phyloP scores from a whole-genome alignment of 2,888 invertebrate genomes.

The Dione vanillae region DNA sequence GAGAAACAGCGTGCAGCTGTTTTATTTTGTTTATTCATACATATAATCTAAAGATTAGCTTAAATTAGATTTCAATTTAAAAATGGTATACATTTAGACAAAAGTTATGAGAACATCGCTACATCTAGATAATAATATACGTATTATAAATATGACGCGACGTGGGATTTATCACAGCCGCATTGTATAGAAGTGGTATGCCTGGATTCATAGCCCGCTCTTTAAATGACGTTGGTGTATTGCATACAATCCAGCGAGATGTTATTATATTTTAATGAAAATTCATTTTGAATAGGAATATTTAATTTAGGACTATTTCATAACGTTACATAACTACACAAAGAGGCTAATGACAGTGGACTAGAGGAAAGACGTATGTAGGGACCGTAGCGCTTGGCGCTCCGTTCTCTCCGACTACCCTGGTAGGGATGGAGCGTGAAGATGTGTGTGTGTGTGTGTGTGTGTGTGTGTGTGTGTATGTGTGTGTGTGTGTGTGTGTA shows the following conservation, averaged over 20 bases:
- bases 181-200: constrained; percentile 51
- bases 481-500: too few species aligned
- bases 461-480: too few species aligned
- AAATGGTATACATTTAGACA: not conserved
- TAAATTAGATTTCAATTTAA: not conserved
- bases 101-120: constrained; percentile 50
- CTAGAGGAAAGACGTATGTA: too few species aligned
- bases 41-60: not conserved
- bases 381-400: too few species aligned
- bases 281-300: constrained; percentile 6
- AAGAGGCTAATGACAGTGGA: too few species aligned
- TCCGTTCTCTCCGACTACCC: too few species aligned
- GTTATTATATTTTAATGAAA: constrained; percentile 24
- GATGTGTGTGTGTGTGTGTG: too few species aligned
- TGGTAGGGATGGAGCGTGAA: too few species aligned
- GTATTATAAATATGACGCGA: constrained; percentile 68
- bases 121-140: constrained; percentile 59
- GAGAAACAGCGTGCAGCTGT: too few species aligned
- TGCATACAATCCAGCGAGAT: constrained; percentile 52
- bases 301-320: constrained; percentile 27
- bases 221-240: constrained; percentile 59
- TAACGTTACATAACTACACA: too few species aligned
- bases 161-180: constrained; percentile 63
- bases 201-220: constrained; percentile 55
- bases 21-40: not conserved